These are phyloP conservation scores for Philantomba maxwellii DNA, from an alignment of 2,113 vertebrate species.

Conservation along the genomic window DNA sequence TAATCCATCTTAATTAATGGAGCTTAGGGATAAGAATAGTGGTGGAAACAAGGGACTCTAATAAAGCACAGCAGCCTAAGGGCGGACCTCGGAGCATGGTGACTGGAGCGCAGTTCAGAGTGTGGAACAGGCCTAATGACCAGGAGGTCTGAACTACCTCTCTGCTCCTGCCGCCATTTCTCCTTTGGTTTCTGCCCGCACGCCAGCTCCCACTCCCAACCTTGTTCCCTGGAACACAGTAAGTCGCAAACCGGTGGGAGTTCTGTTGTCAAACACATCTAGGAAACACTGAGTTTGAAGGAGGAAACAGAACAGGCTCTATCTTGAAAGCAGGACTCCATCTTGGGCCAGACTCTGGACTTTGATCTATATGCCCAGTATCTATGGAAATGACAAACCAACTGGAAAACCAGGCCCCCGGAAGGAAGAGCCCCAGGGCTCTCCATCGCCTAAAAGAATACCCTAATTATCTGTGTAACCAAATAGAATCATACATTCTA, in stretches of 20 bases:
- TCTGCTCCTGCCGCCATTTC: neutral
- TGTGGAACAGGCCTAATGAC: neutral
- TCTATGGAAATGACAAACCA: neutral
- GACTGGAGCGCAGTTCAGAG: neutral
- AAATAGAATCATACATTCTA: neutral
- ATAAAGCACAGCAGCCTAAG: neutral
- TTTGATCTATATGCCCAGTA: neutral
- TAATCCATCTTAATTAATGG: slow-evolving; percentile 4
- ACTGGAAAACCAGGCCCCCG: neutral
- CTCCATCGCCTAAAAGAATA: neutral
- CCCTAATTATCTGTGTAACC: neutral
- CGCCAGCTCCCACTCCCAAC: neutral
- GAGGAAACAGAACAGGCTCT: neutral
- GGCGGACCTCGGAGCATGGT: neutral
- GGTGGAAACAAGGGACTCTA: neutral
- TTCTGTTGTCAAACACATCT: neutral
- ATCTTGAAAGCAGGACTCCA: neutral
- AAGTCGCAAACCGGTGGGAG: neutral
- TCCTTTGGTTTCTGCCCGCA: neutral
- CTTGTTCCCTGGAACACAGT: neutral
- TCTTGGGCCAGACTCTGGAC: neutral
- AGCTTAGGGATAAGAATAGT: neutral
- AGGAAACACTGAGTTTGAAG: neutral
- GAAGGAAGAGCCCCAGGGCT: neutral
- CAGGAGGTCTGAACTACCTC: neutral